Conservation (phyloP, 2,797 vertebrate genomes). For the Meda fulgida region DNA sequence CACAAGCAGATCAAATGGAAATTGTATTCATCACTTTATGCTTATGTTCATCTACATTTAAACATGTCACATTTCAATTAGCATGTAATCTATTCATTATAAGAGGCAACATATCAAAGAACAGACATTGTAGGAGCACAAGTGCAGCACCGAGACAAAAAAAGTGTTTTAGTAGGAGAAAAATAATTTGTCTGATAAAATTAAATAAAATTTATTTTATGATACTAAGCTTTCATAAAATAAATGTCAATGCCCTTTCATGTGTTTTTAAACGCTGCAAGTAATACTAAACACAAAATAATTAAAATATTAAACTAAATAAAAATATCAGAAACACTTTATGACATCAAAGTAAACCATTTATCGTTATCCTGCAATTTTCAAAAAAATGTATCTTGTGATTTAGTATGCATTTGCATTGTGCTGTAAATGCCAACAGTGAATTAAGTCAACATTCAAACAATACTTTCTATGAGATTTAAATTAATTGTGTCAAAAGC, state of each 20-base stretch:
- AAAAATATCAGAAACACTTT: neutral
- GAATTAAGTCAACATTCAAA: conserved; percentile 40
- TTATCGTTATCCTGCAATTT: conserved; percentile 64
- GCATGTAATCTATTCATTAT: conserved; percentile 27
- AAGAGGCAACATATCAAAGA: conserved; percentile 1
- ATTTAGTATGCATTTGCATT: conserved; percentile 71
- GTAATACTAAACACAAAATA: neutral
- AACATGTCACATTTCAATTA: conserved; percentile 40
- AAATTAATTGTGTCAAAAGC: conserved; percentile 80
- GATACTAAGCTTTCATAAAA: neutral
- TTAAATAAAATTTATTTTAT: neutral
- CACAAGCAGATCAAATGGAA: conserved; percentile 43
- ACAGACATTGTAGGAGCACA: neutral
- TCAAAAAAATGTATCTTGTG: conserved; percentile 66
- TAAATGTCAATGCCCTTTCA: neutral
- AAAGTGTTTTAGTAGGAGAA: conserved; percentile 8
- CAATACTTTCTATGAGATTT: conserved; percentile 62
- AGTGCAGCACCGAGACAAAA: neutral
- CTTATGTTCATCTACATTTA: conserved; percentile 23
- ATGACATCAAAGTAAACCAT: neutral
- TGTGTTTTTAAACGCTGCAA: neutral
- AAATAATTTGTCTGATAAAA: neutral
- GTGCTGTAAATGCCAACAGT: conserved; percentile 72
- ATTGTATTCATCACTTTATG: conserved; percentile 31
- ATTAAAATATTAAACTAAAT: neutral